These are phyloP conservation scores for Cerastoderma edule DNA, from an alignment of 2,888 invertebrate species.

Conservation along the genomic window DNA sequence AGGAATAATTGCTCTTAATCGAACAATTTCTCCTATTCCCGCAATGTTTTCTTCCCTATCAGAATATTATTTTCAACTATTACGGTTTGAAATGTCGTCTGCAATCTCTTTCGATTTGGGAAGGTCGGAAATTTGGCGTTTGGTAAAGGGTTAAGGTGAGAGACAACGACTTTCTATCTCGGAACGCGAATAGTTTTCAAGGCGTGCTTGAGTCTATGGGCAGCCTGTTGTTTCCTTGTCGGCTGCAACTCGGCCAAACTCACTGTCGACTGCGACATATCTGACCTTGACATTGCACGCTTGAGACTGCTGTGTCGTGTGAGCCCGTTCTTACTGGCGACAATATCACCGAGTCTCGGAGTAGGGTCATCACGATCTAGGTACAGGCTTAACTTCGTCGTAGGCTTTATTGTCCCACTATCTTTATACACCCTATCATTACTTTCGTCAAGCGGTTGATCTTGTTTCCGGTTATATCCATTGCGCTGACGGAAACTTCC, in stretches of 20 bases:
- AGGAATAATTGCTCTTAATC: background rate
- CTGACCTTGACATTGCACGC: slow-evolving; percentile 26
- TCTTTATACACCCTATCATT: background rate
- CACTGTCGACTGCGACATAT: slow-evolving; percentile 40
- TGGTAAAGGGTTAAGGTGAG: too few species aligned
- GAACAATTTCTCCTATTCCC: slow-evolving; percentile 2
- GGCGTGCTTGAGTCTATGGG: slow-evolving; percentile 53
- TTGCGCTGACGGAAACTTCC: background rate
- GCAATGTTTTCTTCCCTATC: background rate
- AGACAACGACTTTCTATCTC: slow-evolving; percentile 41
- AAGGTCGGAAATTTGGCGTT: too few species aligned
- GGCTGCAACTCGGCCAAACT: slow-evolving; percentile 57
- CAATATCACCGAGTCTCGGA: slow-evolving; percentile 49
- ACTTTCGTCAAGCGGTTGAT: background rate
- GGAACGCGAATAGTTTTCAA: slow-evolving; percentile 50
- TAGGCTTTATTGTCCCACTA: slow-evolving; percentile 30
- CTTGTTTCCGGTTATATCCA: slow-evolving; percentile 9
- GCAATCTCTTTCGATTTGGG: too few species aligned
- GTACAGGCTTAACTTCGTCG: slow-evolving; percentile 41
- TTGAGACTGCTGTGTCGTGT: slow-evolving; percentile 56
- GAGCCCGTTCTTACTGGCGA: slow-evolving; percentile 41
- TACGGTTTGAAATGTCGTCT: too few species aligned
- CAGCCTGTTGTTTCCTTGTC: slow-evolving; percentile 59
- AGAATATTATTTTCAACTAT: too few species aligned
- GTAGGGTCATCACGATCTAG: slow-evolving; percentile 39